phyloP scores from a whole-genome alignment of 2,888 invertebrate genomes.

The Villa cingulata region DNA sequence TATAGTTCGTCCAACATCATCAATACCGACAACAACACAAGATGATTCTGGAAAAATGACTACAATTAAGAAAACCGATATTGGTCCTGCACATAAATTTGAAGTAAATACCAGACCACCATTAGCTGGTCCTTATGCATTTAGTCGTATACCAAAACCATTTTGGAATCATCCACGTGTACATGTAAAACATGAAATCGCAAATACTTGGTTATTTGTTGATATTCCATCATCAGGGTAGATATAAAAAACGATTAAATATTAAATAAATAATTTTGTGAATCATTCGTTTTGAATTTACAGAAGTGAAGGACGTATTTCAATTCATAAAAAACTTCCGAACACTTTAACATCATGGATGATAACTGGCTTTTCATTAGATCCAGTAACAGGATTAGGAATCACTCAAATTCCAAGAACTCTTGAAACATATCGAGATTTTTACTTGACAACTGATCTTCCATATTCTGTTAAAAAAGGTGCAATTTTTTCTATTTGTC shows the following conservation, averaged over 20 bases:
- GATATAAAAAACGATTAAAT: too few species aligned
- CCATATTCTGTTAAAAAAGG: conserved; percentile 71
- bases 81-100: conserved; percentile 35
- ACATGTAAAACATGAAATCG: conserved; percentile 58
- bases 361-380: conserved; percentile 68
- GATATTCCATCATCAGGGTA: conserved; percentile 71
- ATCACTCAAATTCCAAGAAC: conserved; percentile 51
- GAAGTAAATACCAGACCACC: conserved; percentile 61
- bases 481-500: conserved; percentile 81
- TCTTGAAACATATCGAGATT: conserved; percentile 64
- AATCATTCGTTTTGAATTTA: too few species aligned
- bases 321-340: conserved; percentile 53
- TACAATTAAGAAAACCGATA: conserved; percentile 33
- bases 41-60: conserved; percentile 27
- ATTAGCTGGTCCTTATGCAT: conserved; percentile 78
- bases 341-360: conserved; percentile 76
- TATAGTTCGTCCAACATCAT: background rate
- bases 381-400: conserved; percentile 62
- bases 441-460: conserved; percentile 73
- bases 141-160: conserved; percentile 73
- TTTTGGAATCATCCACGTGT: conserved; percentile 68
- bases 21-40: conserved; percentile 9
- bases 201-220: conserved; percentile 70
- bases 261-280: too few species aligned
- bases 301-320: conserved; percentile 44